Percentiles rank a stretch among this genome's conserved stretches.
Conservation (phyloP, 2,888 invertebrate species). For the Gnatocerus cornutus region DNA sequence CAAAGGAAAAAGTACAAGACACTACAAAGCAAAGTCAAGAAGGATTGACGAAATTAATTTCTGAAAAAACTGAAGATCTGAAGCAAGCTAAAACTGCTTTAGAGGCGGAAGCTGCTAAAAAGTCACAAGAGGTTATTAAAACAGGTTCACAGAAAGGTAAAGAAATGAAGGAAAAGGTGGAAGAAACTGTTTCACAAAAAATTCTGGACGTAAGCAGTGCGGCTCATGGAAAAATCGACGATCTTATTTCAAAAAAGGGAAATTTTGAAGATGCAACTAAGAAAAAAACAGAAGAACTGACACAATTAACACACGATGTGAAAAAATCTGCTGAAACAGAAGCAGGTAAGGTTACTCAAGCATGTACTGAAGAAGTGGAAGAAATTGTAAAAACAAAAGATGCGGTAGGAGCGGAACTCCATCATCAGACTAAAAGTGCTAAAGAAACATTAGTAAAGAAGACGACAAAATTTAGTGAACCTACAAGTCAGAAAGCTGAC, state of each 20-base stretch:
- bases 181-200: neutral
- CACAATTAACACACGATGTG: neutral
- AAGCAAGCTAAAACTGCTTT: neutral
- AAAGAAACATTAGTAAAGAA: neutral
- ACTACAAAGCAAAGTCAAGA: neutral
- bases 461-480: conserved; percentile 1
- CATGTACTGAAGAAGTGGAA: neutral
- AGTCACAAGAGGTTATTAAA: neutral
- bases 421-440: neutral
- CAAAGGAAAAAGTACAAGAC: neutral
- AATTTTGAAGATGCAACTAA: neutral
- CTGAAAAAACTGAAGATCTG: neutral
- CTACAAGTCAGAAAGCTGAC: conserved; percentile 18
- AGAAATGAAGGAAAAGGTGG: neutral
- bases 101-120: neutral
- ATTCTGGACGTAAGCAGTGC: neutral
- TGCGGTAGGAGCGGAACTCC: neutral
- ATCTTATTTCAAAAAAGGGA: neutral
- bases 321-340: neutral
- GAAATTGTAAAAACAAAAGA: neutral
- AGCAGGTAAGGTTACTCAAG: neutral
- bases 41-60: neutral
- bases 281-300: neutral
- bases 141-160: conserved; percentile 5
- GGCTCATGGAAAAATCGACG: neutral